Evolutionary conservation across 35 echinoderm and acorn worm genomes (phyloP), one percentile per base, ranked within the genome.

Genomic region (Patiria miniata): DNA sequence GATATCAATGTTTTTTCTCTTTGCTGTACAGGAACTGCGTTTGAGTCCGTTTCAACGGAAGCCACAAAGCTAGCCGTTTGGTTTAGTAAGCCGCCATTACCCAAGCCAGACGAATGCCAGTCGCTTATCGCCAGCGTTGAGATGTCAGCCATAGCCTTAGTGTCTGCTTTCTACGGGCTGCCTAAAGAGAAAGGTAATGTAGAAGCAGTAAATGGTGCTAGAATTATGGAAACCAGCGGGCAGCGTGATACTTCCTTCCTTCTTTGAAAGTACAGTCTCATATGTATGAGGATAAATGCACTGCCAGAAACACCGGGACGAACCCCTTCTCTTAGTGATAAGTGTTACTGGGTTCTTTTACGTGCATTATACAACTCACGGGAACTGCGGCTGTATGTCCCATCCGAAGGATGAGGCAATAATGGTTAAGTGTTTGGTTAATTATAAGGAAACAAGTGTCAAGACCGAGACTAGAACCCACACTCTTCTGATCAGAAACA

Each of bases 111-210:
- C 56, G 90, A 97, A 85, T 93, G 87, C 37, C 69, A 97, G 40
- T 88, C 87, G 9, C 61, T 97, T 17, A 51, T 97, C 1, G 69
- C 40, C 50, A 83, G 61, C 15, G 79, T 89, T 0, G 82, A 97
- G 80, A 92, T 79, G 77, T 81, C 79, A 33, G 54, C 87, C 23
- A 28, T 97, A 10, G 83, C 87, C 5, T 37, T 97, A 37, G 83
- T 97, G 59, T 97, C 94, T 14, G 52, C 89, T 32, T 93, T 86
- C 77, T 97, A 97, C 81, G 68, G 87, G 1, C 39, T 97, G 23
- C 91, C 94, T 16, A 90, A 87, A 30, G 87, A 93, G 53, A 23
- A 68, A 29, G 94, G 94, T 97, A 58, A 78, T 78, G 1, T 18
- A 16, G 17, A 39, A 6, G 55, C 28, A n/a, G n/a, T n/a, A n/a